Evolutionary conservation across 2,113 vertebrate species (phyloP), one percentile per base, ranked within the genome.

Genomic region (Capra hircus): DNA sequence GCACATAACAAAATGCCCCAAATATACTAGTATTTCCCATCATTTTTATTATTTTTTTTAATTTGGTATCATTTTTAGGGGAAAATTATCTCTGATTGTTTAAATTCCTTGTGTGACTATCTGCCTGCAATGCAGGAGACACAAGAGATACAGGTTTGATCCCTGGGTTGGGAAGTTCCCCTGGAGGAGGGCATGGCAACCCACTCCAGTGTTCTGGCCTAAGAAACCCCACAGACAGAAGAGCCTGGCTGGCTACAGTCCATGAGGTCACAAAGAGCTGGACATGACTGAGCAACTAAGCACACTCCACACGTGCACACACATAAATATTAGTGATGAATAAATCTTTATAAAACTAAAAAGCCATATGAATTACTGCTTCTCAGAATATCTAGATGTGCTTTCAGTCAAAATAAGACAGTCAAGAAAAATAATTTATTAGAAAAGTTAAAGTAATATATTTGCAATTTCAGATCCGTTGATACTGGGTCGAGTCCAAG

Each of bases 221-320:
- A 33, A n/a, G 21, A 9, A 67, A 67, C 2, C 33, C 33, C 64
- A 21, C 0, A n/a, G 64, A 67, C 0, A 0, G 64, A 36, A 19
- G 64, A 36, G 64, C 64, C 33, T 36, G 64, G 8, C 64, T 10
- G 33, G 64, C 2, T 67, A 1, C 33, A 67, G 64, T 36, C 8
- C 17, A n/a, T 11, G 64, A 19, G 64, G 64, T 21, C 17, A n/a
- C 33, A 21, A 21, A 67, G 62, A 67, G 62, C 0, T 67, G 33
- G 62, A 67, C 33, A 67, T 5, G 62, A 67, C 33, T n/a, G 33
- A n/a, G 33, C 15, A 17, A 67, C 16, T n/a, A n/a, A 17, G 33
- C 16, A 19, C 16, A 19, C 33, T 5, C 62, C 16, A 19, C 33
- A 8, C 15, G 2, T 7, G 4, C 62, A 4, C 62, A 64, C 28